A percentile compares a stretch with the other conserved stretches of the same genome.
These are phyloP conservation scores for Larimichthys crocea DNA, from an alignment of 2,113 vertebrate genomes.

Conservation along the genomic window DNA sequence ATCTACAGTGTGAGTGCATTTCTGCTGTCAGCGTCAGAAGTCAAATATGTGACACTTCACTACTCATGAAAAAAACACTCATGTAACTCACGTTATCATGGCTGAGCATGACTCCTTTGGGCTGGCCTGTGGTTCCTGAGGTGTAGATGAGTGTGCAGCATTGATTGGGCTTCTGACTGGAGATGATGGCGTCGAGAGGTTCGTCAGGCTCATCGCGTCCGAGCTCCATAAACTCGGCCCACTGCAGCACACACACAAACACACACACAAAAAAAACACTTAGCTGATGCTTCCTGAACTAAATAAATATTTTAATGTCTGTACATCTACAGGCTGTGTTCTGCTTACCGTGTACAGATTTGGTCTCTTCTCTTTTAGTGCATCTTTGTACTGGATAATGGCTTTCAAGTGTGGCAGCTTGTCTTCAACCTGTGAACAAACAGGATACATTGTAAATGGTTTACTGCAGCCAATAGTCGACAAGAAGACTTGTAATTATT, in stretches of 20 bases:
- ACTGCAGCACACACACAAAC: conserved; percentile 77
- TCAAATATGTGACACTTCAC: background rate
- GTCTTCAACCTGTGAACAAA: conserved; percentile 81
- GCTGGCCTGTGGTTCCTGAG: conserved; percentile 90
- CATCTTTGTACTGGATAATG: conserved; percentile 89
- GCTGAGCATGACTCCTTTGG: conserved; percentile 97
- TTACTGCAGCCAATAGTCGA: background rate
- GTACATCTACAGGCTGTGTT: fast-evolving
- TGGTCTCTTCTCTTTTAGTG: conserved; percentile 83
- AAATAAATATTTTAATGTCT: no score
- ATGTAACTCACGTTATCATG: conserved; percentile 91
- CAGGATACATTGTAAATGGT: background rate
- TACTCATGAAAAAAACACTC: background rate
- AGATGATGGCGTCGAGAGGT: conserved; percentile 83
- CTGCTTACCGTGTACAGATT: conserved; percentile 89
- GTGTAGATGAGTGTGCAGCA: conserved; percentile 95
- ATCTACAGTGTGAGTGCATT: background rate
- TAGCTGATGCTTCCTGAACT: fast-evolving
- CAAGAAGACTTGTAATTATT: background rate
- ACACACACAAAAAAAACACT: background rate
- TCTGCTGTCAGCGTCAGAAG: background rate
- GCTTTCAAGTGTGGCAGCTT: conserved; percentile 90
- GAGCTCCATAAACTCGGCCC: conserved; percentile 91
- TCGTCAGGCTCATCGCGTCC: conserved; percentile 80
- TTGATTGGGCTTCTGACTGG: conserved; percentile 90